Conservation (phyloP, 2,888 invertebrate species). For the Venusia cambrica region DNA sequence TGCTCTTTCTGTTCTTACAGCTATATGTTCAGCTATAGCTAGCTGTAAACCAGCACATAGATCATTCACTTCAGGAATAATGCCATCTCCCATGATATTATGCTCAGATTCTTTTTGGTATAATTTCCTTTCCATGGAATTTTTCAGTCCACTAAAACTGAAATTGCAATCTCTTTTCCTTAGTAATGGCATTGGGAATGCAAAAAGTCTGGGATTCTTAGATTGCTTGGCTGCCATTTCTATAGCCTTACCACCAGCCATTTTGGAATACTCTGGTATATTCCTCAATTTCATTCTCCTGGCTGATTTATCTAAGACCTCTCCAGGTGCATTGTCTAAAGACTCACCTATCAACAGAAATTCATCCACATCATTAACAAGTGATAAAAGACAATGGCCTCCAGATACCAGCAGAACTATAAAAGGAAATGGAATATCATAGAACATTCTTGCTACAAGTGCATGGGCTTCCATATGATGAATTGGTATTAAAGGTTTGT, state of each 20-base stretch:
- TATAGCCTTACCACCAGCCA: constrained; percentile 92
- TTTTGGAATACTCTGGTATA: constrained; percentile 85
- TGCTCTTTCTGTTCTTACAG: constrained; percentile 90
- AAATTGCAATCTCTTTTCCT: constrained; percentile 91
- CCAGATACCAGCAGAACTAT: constrained; percentile 95
- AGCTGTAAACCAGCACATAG: constrained; percentile 93
- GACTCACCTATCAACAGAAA: constrained; percentile 90
- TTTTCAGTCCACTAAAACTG: constrained; percentile 92
- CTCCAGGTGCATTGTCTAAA: constrained; percentile 95
- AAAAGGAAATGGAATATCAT: constrained; percentile 90
- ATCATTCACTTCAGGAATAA: constrained; percentile 89
- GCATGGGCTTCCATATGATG: constrained; percentile 99
- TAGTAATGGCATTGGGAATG: constrained; percentile 84
- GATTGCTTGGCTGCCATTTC: constrained; percentile 88
- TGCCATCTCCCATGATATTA: constrained; percentile 81
- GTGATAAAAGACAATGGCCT: constrained; percentile 92
- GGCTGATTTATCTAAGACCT: constrained; percentile 95
- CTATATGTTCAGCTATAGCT: constrained; percentile 88
- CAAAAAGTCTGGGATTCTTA: constrained; percentile 83
- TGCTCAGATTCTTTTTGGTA: constrained; percentile 80
- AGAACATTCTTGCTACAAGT: constrained; percentile 89
- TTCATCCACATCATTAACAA: constrained; percentile 87
- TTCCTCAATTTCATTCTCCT: constrained; percentile 91
- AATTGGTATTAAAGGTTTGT: constrained; percentile 94
- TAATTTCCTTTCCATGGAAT: constrained; percentile 79